A percentile compares a stretch with the other conserved stretches of the same genome.
Conservation (phyloP, 2,113 vertebrate species). For the Chaetops frenatus region DNA sequence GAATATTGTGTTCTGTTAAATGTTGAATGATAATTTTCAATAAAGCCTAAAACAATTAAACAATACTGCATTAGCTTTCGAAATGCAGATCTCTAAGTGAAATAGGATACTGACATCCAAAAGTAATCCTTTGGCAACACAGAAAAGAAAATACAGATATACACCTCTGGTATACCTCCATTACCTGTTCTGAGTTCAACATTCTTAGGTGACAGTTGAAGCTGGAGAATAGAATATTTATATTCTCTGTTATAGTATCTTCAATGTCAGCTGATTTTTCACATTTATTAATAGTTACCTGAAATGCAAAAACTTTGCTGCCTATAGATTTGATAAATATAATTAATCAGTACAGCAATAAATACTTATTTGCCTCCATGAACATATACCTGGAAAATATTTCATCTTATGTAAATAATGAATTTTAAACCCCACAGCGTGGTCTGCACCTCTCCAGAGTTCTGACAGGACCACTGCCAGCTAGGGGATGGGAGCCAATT, state of each 20-base stretch:
- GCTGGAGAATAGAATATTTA: neutral
- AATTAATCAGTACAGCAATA: neutral
- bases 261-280: neutral
- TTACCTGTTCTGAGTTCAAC: neutral
- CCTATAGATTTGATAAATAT: neutral
- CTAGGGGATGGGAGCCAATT: neutral
- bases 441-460: neutral
- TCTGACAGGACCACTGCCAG: neutral
- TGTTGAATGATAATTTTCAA: neutral
- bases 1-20: neutral
- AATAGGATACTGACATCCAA: neutral
- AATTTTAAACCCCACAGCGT: neutral
- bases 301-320: neutral
- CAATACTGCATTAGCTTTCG: neutral
- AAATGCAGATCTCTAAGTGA: neutral
- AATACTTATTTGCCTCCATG: neutral
- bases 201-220: neutral
- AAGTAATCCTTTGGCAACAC: neutral
- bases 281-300: neutral
- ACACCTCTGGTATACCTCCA: accelerated
- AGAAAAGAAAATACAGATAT: neutral
- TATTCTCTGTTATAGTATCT: neutral
- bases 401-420: neutral
- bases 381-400: neutral
- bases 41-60: neutral